phyloP scores from a whole-genome alignment of 2,113 vertebrate species.

The Neoarius graeffei region DNA sequence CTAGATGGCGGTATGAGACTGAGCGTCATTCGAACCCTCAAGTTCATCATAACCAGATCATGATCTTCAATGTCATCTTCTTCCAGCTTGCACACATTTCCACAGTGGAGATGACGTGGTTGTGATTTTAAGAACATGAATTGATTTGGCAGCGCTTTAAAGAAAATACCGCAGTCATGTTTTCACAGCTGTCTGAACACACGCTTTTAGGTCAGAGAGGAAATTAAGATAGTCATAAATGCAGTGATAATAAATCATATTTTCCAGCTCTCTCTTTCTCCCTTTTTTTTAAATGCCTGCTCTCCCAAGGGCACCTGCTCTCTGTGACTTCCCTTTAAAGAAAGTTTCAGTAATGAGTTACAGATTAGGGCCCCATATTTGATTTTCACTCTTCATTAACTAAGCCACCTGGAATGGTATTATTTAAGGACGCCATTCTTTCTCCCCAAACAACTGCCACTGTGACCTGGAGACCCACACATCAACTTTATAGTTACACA shows the following conservation, averaged over 20 bases:
- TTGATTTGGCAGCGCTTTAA: slow-evolving; percentile 37
- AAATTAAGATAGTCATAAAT: slow-evolving; percentile 53
- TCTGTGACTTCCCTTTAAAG: slow-evolving; percentile 74
- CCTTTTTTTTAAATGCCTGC: slow-evolving; percentile 47
- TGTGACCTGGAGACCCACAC: slow-evolving; percentile 68
- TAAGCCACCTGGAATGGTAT: slow-evolving; percentile 82
- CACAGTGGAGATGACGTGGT: slow-evolving; percentile 33
- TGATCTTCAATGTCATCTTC: slow-evolving; percentile 51
- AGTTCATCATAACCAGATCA: slow-evolving; percentile 25
- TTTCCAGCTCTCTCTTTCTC: slow-evolving; percentile 19
- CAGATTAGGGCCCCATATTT: slow-evolving; percentile 80
- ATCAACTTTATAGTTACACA: slow-evolving; percentile 76
- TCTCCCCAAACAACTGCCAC: slow-evolving; percentile 80
- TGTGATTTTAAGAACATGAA: slow-evolving; percentile 32
- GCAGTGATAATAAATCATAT: slow-evolving; percentile 52
- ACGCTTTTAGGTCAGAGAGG: slow-evolving; percentile 45
- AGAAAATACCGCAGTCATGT: slow-evolving; percentile 27
- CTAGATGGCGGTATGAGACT: slow-evolving; percentile 66
- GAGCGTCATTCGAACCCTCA: background rate
- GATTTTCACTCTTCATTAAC: slow-evolving; percentile 84
- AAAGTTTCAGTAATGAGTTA: slow-evolving; percentile 77
- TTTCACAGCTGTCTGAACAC: slow-evolving; percentile 44
- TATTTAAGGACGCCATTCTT: slow-evolving; percentile 76
- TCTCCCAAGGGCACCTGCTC: slow-evolving; percentile 66
- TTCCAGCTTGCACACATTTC: slow-evolving; percentile 45